phyloP scores from a whole-genome alignment of 2,797 vertebrate genomes.

The Linurgus olivaceus region DNA sequence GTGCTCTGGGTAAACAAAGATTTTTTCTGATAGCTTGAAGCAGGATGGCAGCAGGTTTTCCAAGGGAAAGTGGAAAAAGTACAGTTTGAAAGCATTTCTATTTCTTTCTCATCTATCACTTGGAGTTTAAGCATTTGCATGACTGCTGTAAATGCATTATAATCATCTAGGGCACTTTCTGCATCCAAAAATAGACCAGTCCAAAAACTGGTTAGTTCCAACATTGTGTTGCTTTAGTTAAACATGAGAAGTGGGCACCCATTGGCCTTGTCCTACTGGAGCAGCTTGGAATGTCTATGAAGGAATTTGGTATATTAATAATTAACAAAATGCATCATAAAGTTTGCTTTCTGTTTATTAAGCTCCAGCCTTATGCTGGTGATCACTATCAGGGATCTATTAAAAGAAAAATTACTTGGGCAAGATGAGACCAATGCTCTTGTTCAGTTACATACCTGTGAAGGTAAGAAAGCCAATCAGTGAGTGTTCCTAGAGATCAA shows the following conservation, averaged over 20 bases:
- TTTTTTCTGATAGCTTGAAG: neutral
- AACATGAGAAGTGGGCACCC: neutral
- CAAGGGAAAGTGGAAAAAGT: neutral
- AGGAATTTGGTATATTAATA: neutral
- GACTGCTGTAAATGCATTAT: neutral
- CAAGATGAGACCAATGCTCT: neutral
- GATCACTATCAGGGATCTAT: neutral
- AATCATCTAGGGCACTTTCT: neutral
- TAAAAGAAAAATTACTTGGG: neutral
- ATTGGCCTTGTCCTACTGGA: neutral
- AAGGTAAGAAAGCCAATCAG: neutral
- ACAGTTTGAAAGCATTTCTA: neutral
- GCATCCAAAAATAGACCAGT: neutral
- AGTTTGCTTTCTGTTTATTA: neutral
- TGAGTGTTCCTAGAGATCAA: conserved; percentile 5
- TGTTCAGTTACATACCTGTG: neutral
- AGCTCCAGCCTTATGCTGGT: neutral
- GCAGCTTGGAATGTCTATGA: neutral
- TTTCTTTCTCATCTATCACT: neutral
- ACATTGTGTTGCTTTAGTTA: neutral
- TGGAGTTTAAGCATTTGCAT: neutral
- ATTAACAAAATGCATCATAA: neutral
- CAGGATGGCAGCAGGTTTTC: neutral
- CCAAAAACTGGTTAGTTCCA: neutral
- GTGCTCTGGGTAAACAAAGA: neutral